phyloP scores from a whole-genome alignment of 2,113 vertebrate species.

The Pavo muticus region DNA sequence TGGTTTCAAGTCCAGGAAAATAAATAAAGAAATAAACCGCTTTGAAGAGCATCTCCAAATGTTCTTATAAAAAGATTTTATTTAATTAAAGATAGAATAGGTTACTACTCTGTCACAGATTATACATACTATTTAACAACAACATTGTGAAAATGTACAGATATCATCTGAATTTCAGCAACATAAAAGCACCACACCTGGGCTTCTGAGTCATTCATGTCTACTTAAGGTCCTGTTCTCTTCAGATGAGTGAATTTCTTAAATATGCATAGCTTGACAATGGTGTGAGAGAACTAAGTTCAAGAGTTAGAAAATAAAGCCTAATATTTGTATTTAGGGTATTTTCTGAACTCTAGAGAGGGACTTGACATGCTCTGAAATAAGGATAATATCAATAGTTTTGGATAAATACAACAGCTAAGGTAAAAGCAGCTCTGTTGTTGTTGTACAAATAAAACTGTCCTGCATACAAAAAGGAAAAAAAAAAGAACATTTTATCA shows the following conservation, averaged over 20 bases:
- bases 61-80: background rate
- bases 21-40: background rate
- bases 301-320: background rate
- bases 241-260: background rate
- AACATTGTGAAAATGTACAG: background rate
- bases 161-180: background rate
- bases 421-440: background rate
- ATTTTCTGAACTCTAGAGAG: background rate
- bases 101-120: background rate
- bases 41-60: constrained; percentile 3
- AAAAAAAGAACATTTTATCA: background rate
- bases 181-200: background rate
- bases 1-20: background rate
- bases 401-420: background rate
- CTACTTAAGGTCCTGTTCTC: background rate
- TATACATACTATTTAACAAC: background rate
- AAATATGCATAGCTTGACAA: too few species aligned
- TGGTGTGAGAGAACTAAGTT: background rate
- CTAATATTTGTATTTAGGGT: background rate
- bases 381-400: background rate
- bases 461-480: background rate
- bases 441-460: background rate
- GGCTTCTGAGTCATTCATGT: background rate
- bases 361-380: background rate
- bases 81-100: constrained; percentile 23